These are phyloP conservation scores for Pteruthius melanotis DNA, from an alignment of 2,113 vertebrate species.

Conservation along the genomic window DNA sequence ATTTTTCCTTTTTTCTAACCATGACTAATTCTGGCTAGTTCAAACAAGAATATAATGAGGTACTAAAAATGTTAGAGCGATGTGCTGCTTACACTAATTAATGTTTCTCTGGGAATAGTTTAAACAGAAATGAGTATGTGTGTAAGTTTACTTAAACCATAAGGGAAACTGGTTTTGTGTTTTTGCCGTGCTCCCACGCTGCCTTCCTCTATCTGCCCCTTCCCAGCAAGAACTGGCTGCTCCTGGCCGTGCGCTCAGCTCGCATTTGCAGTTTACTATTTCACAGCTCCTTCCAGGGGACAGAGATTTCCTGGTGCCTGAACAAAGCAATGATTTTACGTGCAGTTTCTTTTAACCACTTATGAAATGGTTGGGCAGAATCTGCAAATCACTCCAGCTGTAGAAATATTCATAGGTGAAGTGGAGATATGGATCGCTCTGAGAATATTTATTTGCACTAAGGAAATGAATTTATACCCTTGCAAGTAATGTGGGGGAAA, in stretches of 20 bases:
- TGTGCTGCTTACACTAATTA: not conserved
- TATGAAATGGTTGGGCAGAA: accelerated
- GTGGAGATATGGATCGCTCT: not conserved
- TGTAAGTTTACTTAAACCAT: not conserved
- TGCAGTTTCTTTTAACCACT: not conserved
- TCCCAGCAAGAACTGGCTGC: not conserved
- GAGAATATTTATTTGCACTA: not conserved
- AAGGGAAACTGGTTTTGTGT: not conserved
- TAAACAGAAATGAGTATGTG: not conserved
- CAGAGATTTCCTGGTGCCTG: not conserved
- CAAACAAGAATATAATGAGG: constrained; percentile 9
- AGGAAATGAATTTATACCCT: not conserved
- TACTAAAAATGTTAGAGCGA: not conserved
- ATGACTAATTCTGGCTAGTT: constrained; percentile 8
- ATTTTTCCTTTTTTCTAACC: not conserved
- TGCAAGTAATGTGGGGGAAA: not conserved
- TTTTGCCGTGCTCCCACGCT: not conserved
- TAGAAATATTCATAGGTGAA: not conserved
- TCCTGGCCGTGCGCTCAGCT: not conserved
- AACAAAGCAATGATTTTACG: not conserved
- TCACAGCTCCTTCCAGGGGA: not conserved
- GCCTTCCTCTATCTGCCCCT: not conserved
- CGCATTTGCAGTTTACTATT: not conserved
- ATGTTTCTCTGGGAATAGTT: not conserved
- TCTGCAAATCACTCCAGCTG: not conserved